These are phyloP conservation scores for Cataglyphis cursor DNA, from an alignment of 2,888 invertebrate genomes.

Conservation along the genomic window DNA sequence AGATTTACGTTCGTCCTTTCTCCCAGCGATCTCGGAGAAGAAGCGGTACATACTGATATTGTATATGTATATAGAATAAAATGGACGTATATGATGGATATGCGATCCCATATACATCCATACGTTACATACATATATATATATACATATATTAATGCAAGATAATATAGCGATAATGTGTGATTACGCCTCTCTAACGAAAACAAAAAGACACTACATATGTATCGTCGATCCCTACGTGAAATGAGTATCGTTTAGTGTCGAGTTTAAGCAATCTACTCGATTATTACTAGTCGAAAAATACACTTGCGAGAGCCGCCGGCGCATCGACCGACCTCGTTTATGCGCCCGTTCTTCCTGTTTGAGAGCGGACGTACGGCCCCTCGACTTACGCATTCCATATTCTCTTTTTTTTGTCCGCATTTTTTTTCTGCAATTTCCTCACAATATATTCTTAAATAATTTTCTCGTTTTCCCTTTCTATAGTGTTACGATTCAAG, in stretches of 20 bases:
- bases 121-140: constrained; percentile 46
- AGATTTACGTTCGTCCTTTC: constrained; percentile 62
- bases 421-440: constrained; percentile 63
- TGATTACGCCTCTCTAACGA: constrained; percentile 77
- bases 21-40: constrained; percentile 54
- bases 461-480: constrained; percentile 44
- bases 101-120: constrained; percentile 36
- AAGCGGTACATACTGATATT: constrained; percentile 60
- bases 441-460: constrained; percentile 52
- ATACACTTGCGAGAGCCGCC: constrained; percentile 78
- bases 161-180: constrained; percentile 77
- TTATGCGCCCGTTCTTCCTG: constrained; percentile 43
- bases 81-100: constrained; percentile 56
- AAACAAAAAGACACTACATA: constrained; percentile 74
- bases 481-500: constrained; percentile 58
- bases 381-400: constrained; percentile 48
- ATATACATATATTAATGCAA: constrained; percentile 76
- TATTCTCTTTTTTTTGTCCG: constrained; percentile 42
- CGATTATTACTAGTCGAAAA: constrained; percentile 83
- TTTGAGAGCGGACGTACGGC: constrained; percentile 42
- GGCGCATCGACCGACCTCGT: constrained; percentile 64
- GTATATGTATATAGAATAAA: constrained; percentile 59
- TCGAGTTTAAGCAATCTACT: constrained; percentile 77
- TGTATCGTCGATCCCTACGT: constrained; percentile 78
- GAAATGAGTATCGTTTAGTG: constrained; percentile 71